These are phyloP conservation scores for Procavia capensis DNA, from an alignment of 2,113 vertebrate species.

Conservation along the genomic window DNA sequence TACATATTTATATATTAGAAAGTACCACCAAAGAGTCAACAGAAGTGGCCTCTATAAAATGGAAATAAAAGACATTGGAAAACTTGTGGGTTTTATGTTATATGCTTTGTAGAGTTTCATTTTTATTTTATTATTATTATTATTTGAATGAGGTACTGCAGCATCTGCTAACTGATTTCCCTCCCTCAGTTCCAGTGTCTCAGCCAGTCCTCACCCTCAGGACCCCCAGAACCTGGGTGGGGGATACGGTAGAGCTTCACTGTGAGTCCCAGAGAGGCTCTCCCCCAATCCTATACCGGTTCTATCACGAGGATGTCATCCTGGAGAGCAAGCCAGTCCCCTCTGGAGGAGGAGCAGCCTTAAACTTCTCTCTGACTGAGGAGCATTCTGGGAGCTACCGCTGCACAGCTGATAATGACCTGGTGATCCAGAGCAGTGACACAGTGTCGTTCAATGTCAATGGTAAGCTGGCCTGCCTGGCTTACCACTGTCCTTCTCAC, in stretches of 20 bases:
- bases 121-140: neutral
- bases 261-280: constrained; percentile 39
- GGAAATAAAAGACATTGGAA: neutral
- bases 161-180: neutral
- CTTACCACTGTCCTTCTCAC: neutral
- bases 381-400: constrained; percentile 62
- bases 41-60: neutral
- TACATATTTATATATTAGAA: neutral
- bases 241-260: neutral
- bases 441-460: neutral
- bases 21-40: neutral
- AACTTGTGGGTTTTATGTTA: neutral
- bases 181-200: constrained; percentile 50
- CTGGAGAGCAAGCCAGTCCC: neutral
- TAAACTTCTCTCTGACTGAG: neutral
- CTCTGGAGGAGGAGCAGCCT: neutral
- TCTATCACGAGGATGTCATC: neutral
- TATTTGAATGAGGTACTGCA: neutral
- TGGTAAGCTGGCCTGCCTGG: neutral
- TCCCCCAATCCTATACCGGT: neutral
- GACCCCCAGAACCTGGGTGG: neutral
- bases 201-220: neutral
- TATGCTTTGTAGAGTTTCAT: neutral
- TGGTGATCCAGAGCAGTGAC: neutral
- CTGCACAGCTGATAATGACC: constrained; percentile 53